Evolutionary conservation across 2,797 vertebrate species (phyloP), one percentile per base, ranked within the genome.

Genomic region (Diceros bicornis): DNA sequence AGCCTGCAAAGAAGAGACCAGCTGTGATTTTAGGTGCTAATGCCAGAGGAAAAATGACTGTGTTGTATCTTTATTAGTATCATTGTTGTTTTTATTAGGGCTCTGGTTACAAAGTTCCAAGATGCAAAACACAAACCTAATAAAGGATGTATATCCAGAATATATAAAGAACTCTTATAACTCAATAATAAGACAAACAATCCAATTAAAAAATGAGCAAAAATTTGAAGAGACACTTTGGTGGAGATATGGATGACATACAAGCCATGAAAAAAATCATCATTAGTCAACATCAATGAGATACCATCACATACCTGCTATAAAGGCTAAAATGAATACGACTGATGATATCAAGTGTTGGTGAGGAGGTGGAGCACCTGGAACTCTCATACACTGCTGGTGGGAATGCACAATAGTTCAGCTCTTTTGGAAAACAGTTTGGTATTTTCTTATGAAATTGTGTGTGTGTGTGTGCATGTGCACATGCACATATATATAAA

Each of bases 311-410:
- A 52, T 6, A 5, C 20, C 23, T 21, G 52, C 32, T 4, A 1
- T 9, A 2, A 7, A 74, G 68, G 59, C 84, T 4, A 1, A 6
- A 18, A 3, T 6, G 44, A 89, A 0, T 32, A 13, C 23, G 89
- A 29, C 13, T 0, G 9, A 16, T 2, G 0, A 0, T 0, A 0
- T 17, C 23, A 1, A 2, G 7, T 6, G 47, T 2, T 37, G 78
- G 5, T 2, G 10, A 7, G 61, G 10, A 8, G 11, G 21, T 7
- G 5, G 10, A 25, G 4, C 7, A 7, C 50, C n/a, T 11, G 25
- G 18, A 18, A 5, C 50, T 1, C 47, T 20, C 9, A 12, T 14
- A 0, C 11, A 4, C 10, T 0, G 21, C 50, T 32, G 50, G 57
- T 1, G 32, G 41, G 41, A 21, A 11, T 2, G 18, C 27, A 11